Base-by-base conservation (phyloP, 2,113 vertebrate species). In the Ranitomeya variabilis region DNA sequence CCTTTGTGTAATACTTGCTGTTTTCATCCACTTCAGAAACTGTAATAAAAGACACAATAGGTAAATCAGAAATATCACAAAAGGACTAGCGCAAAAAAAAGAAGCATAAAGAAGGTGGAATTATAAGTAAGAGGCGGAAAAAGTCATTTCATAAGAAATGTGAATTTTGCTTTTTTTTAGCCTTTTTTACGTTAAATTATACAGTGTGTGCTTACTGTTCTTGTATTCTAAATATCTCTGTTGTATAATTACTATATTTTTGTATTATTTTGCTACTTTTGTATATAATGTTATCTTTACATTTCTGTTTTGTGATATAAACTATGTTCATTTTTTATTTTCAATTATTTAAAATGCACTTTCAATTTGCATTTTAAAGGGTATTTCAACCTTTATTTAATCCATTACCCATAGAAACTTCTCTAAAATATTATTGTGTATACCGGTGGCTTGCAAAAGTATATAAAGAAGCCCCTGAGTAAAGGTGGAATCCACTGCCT, bases 301-400 rank as follows among this genome's bases (percentile, higher is more conserved):
- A 51, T 64, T 62, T 45, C 16, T 31, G 57, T 82, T 82, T 18
- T 64, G 26, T 82, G 80, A 18, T 82, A 82, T 64, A 82, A 45
- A 74, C 15, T 45, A 9, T 83, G 7, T 83, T 83, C 66, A 37
- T 81, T 37, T 60, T 5, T 31, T 31, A 31, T 62, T 9, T 66
- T 83, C 64, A 37, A 66, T n/a, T 16, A 14, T 21, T 45, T 45
- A 66, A 82, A 83, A 83, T 83, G 60, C 80, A 83, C 31, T 76
- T 52, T 8, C 51, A 76, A 52, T 76, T 64, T 83, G 80, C 80
- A 83, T 83, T 83, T 83, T 83, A 83, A 83, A 66, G 37, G 37
- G 80, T 83, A 83, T 83, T 83, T 83, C 11, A 45, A 66, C 80
- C 59, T 83, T 66, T 83, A 64, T 64, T 23, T 14, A 55, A 79